These are phyloP conservation scores for Oligia latruncula DNA, from an alignment of 2,888 invertebrate species.

Conservation along the genomic window DNA sequence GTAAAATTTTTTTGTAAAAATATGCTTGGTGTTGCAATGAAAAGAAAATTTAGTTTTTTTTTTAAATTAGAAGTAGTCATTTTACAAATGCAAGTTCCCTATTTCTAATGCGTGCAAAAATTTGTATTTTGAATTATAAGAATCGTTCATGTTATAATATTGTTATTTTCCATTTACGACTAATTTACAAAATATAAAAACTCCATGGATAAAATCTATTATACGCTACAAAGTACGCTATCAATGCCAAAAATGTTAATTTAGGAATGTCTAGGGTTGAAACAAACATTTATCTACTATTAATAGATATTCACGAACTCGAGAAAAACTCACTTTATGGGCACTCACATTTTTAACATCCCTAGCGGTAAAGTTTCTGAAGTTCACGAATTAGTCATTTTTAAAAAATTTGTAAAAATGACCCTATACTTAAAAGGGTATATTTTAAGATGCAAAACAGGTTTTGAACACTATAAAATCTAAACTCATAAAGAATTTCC, in stretches of 20 bases:
- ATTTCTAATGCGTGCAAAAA: constrained; percentile 55
- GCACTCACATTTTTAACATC: constrained; percentile 5
- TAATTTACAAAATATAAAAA: constrained; percentile 58
- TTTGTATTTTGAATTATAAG: constrained; percentile 58
- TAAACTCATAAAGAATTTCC: constrained; percentile 15
- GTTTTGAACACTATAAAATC: constrained; percentile 28
- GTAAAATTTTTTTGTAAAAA: neutral
- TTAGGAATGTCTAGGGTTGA: constrained; percentile 69
- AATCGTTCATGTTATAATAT: constrained; percentile 44
- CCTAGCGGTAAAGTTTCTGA: neutral
- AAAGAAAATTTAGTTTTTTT: neutral
- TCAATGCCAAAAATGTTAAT: constrained; percentile 59
- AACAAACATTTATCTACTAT: constrained; percentile 47
- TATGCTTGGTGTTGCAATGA: constrained; percentile 1
- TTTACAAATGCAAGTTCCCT: constrained; percentile 35
- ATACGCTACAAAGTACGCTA: constrained; percentile 47
- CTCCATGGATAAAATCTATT: constrained; percentile 51
- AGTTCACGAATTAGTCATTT: constrained; percentile 13
- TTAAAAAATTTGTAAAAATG: constrained; percentile 39
- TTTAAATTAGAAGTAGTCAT: constrained; percentile 16
- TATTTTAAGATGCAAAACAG: constrained; percentile 31
- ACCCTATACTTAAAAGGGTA: neutral
- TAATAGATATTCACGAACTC: constrained; percentile 20
- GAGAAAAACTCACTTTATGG: constrained; percentile 22
- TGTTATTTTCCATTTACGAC: constrained; percentile 32